Evolutionary conservation across 2,113 vertebrate genomes (phyloP).

Genomic region (Indicator maculatus): DNA sequence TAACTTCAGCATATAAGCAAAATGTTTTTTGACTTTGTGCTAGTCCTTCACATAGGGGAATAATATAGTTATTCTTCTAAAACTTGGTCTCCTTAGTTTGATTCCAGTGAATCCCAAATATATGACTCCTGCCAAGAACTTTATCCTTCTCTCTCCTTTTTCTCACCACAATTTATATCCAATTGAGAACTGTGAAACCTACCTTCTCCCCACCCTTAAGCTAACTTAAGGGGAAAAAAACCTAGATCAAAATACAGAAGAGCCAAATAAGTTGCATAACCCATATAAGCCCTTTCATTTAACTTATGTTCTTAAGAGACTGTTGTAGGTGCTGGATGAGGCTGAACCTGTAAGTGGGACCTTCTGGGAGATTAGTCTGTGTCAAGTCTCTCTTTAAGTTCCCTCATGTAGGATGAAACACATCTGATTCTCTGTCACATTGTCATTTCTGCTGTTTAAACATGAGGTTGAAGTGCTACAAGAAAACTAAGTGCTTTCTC

Average conservation of each 20-base stretch:
- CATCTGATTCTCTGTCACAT: background rate
- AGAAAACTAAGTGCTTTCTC: background rate
- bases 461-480: background rate
- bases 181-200: background rate
- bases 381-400: background rate
- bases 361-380: background rate
- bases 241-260: background rate
- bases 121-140: background rate
- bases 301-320: background rate
- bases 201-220: fast-evolving
- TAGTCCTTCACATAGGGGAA: background rate
- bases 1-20: background rate
- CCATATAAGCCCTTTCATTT: background rate
- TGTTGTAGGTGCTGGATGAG: background rate
- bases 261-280: background rate
- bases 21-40: background rate
- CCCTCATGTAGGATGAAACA: background rate
- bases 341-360: background rate
- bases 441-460: conserved; percentile 16
- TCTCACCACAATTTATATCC: background rate
- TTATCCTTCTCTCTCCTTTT: background rate
- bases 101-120: background rate
- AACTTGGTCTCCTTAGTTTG: background rate
- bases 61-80: background rate
- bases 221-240: background rate